Conservation (phyloP, 1,140 invertebrate genomes). For the Bombus confusus region DNA sequence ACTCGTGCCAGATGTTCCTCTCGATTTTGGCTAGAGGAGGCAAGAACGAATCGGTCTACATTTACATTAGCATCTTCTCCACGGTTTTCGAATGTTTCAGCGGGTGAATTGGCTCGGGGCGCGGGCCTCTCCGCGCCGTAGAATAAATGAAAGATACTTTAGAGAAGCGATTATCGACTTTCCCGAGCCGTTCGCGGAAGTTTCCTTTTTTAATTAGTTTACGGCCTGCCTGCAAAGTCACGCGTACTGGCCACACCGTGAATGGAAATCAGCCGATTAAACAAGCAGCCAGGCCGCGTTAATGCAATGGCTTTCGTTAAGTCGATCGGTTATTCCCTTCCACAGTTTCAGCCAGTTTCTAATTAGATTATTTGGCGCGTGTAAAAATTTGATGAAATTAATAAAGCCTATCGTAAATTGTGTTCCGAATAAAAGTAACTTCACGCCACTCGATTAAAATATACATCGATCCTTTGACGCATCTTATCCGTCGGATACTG, state of each 20-base stretch:
- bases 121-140: neutral
- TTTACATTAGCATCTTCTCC: conserved; percentile 30
- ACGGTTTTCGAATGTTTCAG: neutral
- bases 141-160: conserved; percentile 29
- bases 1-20: conserved; percentile 69
- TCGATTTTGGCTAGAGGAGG: conserved; percentile 32
- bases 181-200: neutral
- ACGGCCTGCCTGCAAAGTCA: neutral
- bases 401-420: neutral
- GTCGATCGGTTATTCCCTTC: neutral
- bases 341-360: neutral
- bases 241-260: neutral
- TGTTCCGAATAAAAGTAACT: too few relatives aligned
- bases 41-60: conserved; percentile 39
- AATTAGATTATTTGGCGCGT: neutral
- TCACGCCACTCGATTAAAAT: too few relatives aligned
- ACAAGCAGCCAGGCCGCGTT: neutral
- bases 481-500: too few relatives aligned
- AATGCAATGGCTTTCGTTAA: neutral
- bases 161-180: conserved; percentile 26
- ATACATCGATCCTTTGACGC: too few relatives aligned
- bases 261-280: conserved; percentile 34
- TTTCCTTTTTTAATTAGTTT: conserved; percentile 43
- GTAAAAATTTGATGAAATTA: neutral
- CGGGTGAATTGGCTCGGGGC: neutral